phyloP scores from a whole-genome alignment of 2,113 vertebrate genomes.

The Astur gentilis region DNA sequence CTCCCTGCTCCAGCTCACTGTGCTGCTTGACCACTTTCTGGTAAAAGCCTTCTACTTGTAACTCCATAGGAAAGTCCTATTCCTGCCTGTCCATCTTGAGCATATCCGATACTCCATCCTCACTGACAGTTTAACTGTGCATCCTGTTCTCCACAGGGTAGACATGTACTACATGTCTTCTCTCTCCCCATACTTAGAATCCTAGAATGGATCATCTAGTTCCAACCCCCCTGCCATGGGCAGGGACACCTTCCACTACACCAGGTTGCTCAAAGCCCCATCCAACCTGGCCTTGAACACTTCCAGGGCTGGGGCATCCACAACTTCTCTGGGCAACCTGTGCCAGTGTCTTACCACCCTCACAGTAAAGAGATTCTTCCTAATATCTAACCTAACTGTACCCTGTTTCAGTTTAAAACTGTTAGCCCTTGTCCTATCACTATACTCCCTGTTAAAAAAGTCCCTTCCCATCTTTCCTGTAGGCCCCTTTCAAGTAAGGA shows the following conservation, averaged over 20 bases:
- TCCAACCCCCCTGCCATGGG: neutral
- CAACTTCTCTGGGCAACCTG: too few relatives aligned
- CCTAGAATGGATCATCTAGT: neutral
- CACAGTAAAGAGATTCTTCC: too few relatives aligned
- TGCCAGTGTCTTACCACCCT: too few relatives aligned
- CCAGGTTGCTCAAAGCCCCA: too few relatives aligned
- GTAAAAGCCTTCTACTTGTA: neutral
- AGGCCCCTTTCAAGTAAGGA: neutral
- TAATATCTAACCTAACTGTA: too few relatives aligned
- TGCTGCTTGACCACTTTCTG: neutral
- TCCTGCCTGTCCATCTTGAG: neutral
- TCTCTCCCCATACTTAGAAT: neutral
- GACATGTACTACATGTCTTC: neutral
- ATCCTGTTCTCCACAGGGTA: neutral
- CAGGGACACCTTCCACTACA: too few relatives aligned
- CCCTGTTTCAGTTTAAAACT: too few relatives aligned
- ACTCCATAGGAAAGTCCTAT: neutral
- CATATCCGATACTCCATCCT: neutral
- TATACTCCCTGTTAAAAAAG: too few relatives aligned
- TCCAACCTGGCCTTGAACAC: too few relatives aligned
- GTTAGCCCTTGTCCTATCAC: too few relatives aligned
- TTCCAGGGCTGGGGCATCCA: too few relatives aligned
- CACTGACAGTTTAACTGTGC: neutral
- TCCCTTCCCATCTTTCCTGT: too few relatives aligned
- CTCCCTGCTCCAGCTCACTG: neutral